Evolutionary conservation across 2,113 vertebrate genomes (phyloP), one percentile per base, ranked within the genome.

Genomic region (Lucifuga dentata): DNA sequence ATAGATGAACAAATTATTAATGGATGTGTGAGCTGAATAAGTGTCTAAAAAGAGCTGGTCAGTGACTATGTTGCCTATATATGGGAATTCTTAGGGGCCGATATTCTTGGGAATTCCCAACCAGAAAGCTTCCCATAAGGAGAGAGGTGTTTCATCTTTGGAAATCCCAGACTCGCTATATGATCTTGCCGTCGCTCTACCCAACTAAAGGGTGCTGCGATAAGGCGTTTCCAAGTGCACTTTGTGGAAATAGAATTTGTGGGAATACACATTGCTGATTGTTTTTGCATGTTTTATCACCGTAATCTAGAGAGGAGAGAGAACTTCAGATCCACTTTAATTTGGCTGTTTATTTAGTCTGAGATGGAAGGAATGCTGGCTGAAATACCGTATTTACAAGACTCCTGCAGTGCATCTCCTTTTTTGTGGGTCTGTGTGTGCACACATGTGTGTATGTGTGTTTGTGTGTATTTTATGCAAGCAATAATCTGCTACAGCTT

Each of bases 281-380:
- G 59, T 91, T 90, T 89, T 80, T 83, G 57, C 43, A 38, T 68
- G 59, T 75, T 85, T 89, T 89, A 88, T 93, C 87, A 52, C 64
- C 48, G 19, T 63, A 44, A 90, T 92, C 87, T 90, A 36, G 32
- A 69, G 66, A 75, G 71, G 16, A 50, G 65, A 68, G 48, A 66
- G 46, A 76, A 46, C 58, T 83, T 80, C 46, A 81, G 55, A 77
- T 77, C 33, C 35, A 51, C 36, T 75, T 69, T 73, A 70, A 78
- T 87, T 85, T 78, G 48, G 52, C 64, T 88, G 89, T 92, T 92
- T 91, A 89, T 90, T 91, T 90, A 85, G 80, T 76, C 71, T 84
- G 52, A 63, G 36, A 82, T 74, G 71, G 77, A 86, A 80, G 76
- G 81, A 88, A 90, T 85, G 68, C 59, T 53, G 77, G 44, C 67